Conservation (phyloP, 2,888 invertebrate species). For the Baccha elongata region DNA sequence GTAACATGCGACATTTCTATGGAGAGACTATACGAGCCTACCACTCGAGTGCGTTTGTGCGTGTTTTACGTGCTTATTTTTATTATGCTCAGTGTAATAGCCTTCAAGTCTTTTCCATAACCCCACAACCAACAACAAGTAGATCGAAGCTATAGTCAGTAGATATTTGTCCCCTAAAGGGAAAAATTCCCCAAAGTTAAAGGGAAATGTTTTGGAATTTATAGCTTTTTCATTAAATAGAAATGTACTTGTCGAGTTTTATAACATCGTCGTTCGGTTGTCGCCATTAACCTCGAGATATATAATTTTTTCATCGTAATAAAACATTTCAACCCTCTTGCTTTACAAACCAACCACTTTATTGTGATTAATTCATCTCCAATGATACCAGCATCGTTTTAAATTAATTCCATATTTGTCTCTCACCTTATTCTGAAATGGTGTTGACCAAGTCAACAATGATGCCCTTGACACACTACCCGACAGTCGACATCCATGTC, state of each 20-base stretch:
- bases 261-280: neutral
- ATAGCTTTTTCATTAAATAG: slow-evolving; percentile 14
- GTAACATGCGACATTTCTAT: neutral
- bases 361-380: slow-evolving; percentile 11
- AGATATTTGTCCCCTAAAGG: neutral
- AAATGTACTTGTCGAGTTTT: neutral
- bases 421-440: neutral
- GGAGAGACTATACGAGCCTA: neutral
- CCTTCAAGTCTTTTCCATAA: neutral
- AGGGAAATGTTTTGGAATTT: slow-evolving; percentile 9
- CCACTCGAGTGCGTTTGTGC: neutral
- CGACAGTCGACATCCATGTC: slow-evolving; percentile 11
- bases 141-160: neutral
- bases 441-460: slow-evolving; percentile 52
- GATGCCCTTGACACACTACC: slow-evolving; percentile 42
- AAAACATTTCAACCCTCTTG: slow-evolving; percentile 7
- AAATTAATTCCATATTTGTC: slow-evolving; percentile 41
- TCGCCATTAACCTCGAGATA: neutral
- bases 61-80: slow-evolving; percentile 18
- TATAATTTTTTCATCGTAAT: neutral
- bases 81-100: slow-evolving; percentile 4
- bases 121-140: neutral
- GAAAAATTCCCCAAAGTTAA: neutral
- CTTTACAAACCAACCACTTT: slow-evolving; percentile 6
- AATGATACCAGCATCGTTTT: slow-evolving; percentile 22